Percentiles rank a stretch among this genome's conserved stretches.
phyloP scores from a whole-genome alignment of 2,797 vertebrate genomes.

The Acanthurus leucopareius region DNA sequence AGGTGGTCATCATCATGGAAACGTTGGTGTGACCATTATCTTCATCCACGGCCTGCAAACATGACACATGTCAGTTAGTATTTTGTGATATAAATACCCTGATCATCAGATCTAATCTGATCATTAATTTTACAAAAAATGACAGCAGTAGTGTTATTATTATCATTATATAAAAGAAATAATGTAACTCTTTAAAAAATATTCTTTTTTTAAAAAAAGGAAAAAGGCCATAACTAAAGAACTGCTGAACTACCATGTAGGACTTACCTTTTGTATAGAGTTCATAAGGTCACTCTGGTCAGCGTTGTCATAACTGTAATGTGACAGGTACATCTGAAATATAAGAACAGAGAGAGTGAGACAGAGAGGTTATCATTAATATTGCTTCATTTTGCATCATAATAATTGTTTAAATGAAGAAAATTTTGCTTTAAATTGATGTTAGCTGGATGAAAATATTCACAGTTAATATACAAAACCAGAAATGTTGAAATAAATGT shows the following conservation, averaged over 20 bases:
- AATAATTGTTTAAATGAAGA: neutral
- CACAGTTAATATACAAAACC: neutral
- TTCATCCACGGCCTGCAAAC: constrained; percentile 41
- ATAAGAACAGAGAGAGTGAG: constrained; percentile 15
- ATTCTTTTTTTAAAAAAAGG: too few species aligned
- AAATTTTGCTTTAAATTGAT: neutral
- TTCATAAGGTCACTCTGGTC: constrained; percentile 75
- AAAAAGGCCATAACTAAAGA: neutral
- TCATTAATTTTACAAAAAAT: neutral
- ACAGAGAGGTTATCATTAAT: neutral
- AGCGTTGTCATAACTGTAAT: constrained; percentile 56
- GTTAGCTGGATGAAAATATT: neutral
- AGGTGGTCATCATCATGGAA: constrained; percentile 73
- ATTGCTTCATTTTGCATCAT: neutral
- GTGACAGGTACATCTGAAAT: constrained; percentile 75
- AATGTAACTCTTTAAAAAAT: neutral
- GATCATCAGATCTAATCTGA: neutral
- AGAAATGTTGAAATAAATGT: constrained; percentile 4
- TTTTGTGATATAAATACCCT: neutral
- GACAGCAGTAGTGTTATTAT: neutral
- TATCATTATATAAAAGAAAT: neutral
- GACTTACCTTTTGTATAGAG: constrained; percentile 73
- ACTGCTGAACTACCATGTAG: neutral
- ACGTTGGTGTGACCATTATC: constrained; percentile 37
- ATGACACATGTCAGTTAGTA: neutral